A percentile compares a stretch with the other conserved stretches of the same genome.
Evolutionary conservation across 2,797 vertebrate genomes (phyloP).

Genomic region (Alca torda): DNA sequence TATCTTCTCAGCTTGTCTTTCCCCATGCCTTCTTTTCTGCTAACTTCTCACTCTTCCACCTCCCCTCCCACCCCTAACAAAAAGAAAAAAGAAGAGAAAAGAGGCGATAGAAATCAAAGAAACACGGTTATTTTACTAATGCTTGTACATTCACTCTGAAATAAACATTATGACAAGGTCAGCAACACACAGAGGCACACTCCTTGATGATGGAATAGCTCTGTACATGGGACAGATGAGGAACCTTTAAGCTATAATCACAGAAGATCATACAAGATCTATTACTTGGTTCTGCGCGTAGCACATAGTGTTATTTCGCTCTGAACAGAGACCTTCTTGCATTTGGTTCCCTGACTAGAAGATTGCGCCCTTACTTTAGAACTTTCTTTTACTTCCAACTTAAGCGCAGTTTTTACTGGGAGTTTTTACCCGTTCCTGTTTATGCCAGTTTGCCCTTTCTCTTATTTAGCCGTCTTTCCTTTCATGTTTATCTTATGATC

Average conservation of each 20-base stretch:
- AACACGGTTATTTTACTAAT: not conserved
- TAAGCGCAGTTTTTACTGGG: not conserved
- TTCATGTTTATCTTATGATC: not conserved
- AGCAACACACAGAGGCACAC: not conserved
- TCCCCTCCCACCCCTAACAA: not conserved
- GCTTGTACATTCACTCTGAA: not conserved
- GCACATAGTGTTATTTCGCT: rapidly evolving
- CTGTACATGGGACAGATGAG: not conserved
- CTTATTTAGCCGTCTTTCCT: not conserved
- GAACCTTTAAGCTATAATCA: not conserved
- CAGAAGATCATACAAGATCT: not conserved
- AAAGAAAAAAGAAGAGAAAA: not conserved
- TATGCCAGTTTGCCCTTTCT: not conserved
- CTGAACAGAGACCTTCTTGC: not conserved
- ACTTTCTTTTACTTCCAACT: not conserved
- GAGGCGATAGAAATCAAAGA: not conserved
- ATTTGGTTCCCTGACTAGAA: not conserved
- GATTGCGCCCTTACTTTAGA: not conserved
- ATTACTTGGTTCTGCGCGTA: rapidly evolving
- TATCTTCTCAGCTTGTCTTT: not conserved
- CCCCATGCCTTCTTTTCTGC: not conserved
- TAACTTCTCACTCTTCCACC: not conserved
- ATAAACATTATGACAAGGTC: not conserved
- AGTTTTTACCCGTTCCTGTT: not conserved
- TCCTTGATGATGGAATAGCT: not conserved